Evolutionary conservation across 1,140 invertebrate species (phyloP).

Genomic region (Drosophila virilis): DNA sequence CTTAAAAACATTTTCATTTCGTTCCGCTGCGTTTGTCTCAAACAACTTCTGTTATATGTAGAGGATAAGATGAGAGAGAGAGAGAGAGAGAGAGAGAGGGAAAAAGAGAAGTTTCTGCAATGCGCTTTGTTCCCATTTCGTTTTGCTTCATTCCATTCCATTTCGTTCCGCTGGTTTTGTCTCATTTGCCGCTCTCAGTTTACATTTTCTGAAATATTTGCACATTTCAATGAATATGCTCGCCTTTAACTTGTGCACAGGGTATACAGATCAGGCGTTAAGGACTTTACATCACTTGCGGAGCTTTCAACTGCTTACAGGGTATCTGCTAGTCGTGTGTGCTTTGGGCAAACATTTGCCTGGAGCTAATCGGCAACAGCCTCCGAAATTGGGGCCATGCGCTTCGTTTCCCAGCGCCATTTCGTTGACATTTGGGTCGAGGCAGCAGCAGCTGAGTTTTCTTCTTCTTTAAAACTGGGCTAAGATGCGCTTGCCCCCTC

Average conservation of each 20-base stretch:
- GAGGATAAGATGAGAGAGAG: too few relatives aligned
- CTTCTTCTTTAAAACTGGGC: slow-evolving; percentile 12
- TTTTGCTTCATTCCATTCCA: not conserved
- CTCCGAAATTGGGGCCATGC: slow-evolving; percentile 15
- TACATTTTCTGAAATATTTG: too few relatives aligned
- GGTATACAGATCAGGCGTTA: too few relatives aligned
- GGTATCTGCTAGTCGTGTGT: not conserved
- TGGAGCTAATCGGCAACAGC: not conserved
- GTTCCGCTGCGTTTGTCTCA: not conserved
- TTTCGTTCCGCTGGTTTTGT: not conserved
- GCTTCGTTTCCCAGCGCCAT: slow-evolving; percentile 9
- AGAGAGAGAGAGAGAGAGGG: not conserved
- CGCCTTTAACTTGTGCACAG: too few relatives aligned
- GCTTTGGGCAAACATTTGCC: not conserved
- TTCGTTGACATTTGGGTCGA: slow-evolving; percentile 26
- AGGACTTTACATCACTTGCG: too few relatives aligned
- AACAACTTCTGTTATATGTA: not conserved
- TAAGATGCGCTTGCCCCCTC: slow-evolving; percentile 36
- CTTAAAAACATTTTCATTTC: not conserved
- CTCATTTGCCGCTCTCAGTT: not conserved
- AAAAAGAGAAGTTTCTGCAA: too few relatives aligned
- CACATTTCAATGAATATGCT: too few relatives aligned
- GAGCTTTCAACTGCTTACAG: not conserved
- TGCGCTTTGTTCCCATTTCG: not conserved
- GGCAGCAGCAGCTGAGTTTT: slow-evolving; percentile 6